Base-by-base conservation (phyloP, 1,140 invertebrate species). In the Carposina sasakii region DNA sequence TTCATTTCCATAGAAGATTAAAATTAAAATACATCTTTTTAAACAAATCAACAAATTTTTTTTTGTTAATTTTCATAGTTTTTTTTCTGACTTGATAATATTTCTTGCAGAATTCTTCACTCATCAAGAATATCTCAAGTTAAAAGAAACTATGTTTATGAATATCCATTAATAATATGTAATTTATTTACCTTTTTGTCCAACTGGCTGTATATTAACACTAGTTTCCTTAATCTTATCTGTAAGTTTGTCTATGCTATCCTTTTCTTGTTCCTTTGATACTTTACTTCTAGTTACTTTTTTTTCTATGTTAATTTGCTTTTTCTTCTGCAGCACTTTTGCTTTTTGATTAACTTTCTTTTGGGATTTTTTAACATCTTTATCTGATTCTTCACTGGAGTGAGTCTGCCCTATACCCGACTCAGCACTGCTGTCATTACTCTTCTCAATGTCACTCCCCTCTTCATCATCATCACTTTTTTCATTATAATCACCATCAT, bases 141-240 rank as follows among this genome's bases (percentile, higher is more conserved):
- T n/a, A n/a, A n/a, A n/a, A n/a, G n/a, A n/a, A n/a, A n/a, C n/a
- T n/a, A n/a, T n/a, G n/a, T n/a, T n/a, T n/a, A n/a, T n/a, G n/a
- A 23, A 42, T 24, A 28, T 22, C 5, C 19, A 6, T 22, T 22
- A 23, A 40, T 21, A 21, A 12, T 22, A 19, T 9, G 3, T 6
- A 3, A 33, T 8, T 5, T 20, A 36, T 28, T 48, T 50, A 79
- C 76, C 78, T 67, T 71, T 82, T 30, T 73, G 62, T 43, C 65
- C 72, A 2, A 78, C 77, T 5, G 77, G 77, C 47, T 65, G 56
- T 33, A 59, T 64, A 17, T 48, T 52, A 4, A 76, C 63, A 48
- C 26, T 60, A 24, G 67, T 48, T 44, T 68, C 60, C 47, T 71
- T 54, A 21, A 81, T 78, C 45, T 67, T 69, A 16, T 67, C 55